Evolutionary conservation across 2,113 vertebrate species (phyloP).

Genomic region (Chloebia gouldiae): DNA sequence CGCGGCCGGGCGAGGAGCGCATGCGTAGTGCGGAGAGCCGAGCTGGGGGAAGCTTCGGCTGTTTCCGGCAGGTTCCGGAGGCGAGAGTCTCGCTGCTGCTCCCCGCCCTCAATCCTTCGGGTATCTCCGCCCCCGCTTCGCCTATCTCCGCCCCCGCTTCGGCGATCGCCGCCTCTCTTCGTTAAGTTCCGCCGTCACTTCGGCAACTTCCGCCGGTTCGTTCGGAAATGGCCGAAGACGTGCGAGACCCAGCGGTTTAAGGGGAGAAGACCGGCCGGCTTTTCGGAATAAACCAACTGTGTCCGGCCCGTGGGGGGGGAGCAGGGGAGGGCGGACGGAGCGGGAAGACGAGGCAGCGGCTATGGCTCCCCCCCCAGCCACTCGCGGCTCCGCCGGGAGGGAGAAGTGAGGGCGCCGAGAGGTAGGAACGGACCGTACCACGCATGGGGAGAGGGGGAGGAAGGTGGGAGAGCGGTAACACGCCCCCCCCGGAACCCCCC

Average conservation of each 20-base stretch:
- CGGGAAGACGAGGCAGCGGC: background rate
- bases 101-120: background rate
- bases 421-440: slow-evolving; percentile 18
- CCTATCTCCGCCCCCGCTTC: background rate
- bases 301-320: background rate
- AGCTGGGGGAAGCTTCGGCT: background rate
- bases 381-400: background rate
- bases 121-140: background rate
- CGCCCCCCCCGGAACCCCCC: background rate
- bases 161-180: background rate
- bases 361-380: background rate
- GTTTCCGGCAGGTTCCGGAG: background rate
- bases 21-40: background rate
- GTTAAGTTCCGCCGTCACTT: slow-evolving; percentile 31
- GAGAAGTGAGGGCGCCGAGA: slow-evolving; percentile 15
- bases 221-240: slow-evolving; percentile 67
- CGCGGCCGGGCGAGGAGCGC: background rate
- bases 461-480: background rate
- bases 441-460: background rate
- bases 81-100: background rate
- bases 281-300: slow-evolving; percentile 52
- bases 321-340: background rate
- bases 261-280: slow-evolving; percentile 21
- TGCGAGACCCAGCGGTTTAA: slow-evolving; percentile 40
- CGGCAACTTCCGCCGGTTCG: slow-evolving; percentile 20